These are phyloP conservation scores for Pipistrellus pipistrellus DNA, from an alignment of 2,797 vertebrate genomes.

Conservation along the genomic window DNA sequence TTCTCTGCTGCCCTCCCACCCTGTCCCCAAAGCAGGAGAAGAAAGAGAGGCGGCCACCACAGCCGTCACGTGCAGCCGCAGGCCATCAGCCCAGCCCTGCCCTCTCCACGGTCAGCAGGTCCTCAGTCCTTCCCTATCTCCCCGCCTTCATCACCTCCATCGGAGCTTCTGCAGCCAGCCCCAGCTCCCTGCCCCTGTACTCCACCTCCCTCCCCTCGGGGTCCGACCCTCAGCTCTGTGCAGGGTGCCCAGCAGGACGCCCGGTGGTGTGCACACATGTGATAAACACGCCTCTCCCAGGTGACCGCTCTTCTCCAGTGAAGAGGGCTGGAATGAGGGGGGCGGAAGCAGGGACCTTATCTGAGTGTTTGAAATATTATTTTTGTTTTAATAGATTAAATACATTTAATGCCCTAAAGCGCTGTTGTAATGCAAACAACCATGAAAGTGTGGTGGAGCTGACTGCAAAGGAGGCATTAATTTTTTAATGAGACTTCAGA, in stretches of 20 bases:
- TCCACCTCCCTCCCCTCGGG: background rate
- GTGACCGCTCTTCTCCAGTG: background rate
- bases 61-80: too few relatives aligned
- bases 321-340: background rate
- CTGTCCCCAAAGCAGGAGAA: background rate
- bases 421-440: background rate
- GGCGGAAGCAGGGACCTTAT: background rate
- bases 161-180: background rate
- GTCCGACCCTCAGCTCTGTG: background rate
- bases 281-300: background rate
- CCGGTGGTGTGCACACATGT: background rate
- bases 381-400: slow-evolving; percentile 13
- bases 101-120: background rate
- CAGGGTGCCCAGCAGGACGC: background rate
- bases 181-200: background rate
- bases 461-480: slow-evolving; percentile 36
- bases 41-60: background rate
- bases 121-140: background rate
- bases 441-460: background rate
- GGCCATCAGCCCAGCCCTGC: background rate
- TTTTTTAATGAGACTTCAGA: slow-evolving; percentile 45
- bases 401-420: too few relatives aligned
- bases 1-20: too few relatives aligned
- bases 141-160: background rate
- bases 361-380: background rate